Percentiles rank a stretch among this genome's conserved stretches.
These are phyloP conservation scores for Lota lota DNA, from an alignment of 2,113 vertebrate genomes.

Conservation along the genomic window DNA sequence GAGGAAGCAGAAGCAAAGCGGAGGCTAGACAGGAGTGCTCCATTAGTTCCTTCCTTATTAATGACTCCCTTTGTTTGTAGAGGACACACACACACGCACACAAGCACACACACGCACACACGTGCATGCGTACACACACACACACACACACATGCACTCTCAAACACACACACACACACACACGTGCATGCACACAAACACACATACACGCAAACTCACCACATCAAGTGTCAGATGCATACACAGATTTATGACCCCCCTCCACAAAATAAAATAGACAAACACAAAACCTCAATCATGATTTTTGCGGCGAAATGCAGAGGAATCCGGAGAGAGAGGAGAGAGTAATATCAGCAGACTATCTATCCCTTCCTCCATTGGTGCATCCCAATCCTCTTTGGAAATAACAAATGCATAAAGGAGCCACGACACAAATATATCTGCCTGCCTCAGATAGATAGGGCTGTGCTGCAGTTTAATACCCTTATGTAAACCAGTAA, in stretches of 20 bases:
- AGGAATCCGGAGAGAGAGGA: constrained; percentile 52
- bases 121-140: neutral
- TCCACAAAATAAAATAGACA: too few species aligned
- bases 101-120: too few species aligned
- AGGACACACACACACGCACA: too few species aligned
- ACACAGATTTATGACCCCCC: too few species aligned
- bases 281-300: constrained; percentile 40
- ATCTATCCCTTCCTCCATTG: constrained; percentile 73
- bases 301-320: constrained; percentile 6
- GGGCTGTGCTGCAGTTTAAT: constrained; percentile 70
- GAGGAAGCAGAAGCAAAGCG: neutral
- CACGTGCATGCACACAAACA: constrained; percentile 5
- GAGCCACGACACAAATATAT: constrained; percentile 75
- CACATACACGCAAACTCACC: constrained; percentile 25
- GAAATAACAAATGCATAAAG: constrained; percentile 79
- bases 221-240: too few species aligned
- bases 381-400: constrained; percentile 77
- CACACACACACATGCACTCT: neutral
- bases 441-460: constrained; percentile 75
- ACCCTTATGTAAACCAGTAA: constrained; percentile 78
- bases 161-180: too few species aligned
- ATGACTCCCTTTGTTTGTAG: constrained; percentile 65
- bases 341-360: constrained; percentile 70
- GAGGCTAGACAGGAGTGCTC: neutral
- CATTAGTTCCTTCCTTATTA: constrained; percentile 62